A percentile compares a stretch with the other conserved stretches of the same genome.
Conservation (phyloP, 2,797 vertebrate species). For the Pogoniulus pusillus region DNA sequence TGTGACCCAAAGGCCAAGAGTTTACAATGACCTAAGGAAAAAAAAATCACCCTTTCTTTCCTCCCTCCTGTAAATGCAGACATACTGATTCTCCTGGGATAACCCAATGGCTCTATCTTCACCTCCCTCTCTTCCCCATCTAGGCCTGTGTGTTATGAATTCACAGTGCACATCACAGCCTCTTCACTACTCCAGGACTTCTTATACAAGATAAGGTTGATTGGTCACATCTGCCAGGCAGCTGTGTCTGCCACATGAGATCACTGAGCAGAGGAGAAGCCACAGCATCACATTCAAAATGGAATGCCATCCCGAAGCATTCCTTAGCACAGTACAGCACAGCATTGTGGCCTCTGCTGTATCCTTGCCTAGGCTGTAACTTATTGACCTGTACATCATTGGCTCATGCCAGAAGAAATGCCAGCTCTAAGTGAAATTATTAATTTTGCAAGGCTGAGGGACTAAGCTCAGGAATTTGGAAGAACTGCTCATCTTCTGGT, state of each 20-base stretch:
- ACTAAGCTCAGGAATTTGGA: not conserved
- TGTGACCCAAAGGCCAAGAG: slow-evolving; percentile 3
- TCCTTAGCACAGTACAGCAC: not conserved
- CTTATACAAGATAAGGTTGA: not conserved
- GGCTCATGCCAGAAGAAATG: not conserved
- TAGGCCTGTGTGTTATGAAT: not conserved
- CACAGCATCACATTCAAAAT: not conserved
- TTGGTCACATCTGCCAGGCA: slow-evolving; percentile 15
- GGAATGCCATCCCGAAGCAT: not conserved
- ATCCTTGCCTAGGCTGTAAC: not conserved
- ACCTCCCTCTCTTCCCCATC: not conserved
- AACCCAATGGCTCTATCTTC: not conserved
- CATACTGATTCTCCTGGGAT: not conserved
- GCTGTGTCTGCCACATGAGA: not conserved
- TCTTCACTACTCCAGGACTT: not conserved
- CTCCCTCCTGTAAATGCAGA: not conserved
- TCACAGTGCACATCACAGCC: not conserved
- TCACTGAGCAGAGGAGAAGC: not conserved
- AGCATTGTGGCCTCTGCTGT: fast-evolving
- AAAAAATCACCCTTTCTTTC: not conserved
- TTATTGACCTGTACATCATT: not conserved
- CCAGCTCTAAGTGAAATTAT: not conserved
- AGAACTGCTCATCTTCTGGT: not conserved
- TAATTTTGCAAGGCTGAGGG: not conserved
- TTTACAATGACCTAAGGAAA: slow-evolving; percentile 11